A percentile compares a stretch with the other conserved stretches of the same genome.
These are phyloP conservation scores for Drosophila ananassae DNA, from an alignment of 1,140 invertebrate genomes.

Conservation along the genomic window DNA sequence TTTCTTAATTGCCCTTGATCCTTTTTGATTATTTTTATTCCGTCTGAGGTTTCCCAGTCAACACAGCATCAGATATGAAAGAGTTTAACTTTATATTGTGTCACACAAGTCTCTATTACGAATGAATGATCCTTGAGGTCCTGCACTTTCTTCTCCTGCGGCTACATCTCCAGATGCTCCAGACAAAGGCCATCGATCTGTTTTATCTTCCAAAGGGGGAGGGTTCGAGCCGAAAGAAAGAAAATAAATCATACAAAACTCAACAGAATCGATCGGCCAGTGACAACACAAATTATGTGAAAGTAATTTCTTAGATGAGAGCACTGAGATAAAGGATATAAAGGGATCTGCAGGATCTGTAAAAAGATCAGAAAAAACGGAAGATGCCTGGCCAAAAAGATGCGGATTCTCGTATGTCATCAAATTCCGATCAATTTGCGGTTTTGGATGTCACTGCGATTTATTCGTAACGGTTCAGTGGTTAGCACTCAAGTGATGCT, in stretches of 20 bases:
- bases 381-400: constrained; percentile 20
- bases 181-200: constrained; percentile 66
- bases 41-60: constrained; percentile 9
- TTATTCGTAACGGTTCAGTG: constrained; percentile 70
- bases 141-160: constrained; percentile 41
- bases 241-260: constrained; percentile 65
- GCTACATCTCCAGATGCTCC: constrained; percentile 42
- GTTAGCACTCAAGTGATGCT: constrained; percentile 65
- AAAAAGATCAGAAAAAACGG: constrained; percentile 37
- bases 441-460: constrained; percentile 56
- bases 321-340: constrained; percentile 67
- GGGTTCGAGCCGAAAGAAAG: constrained; percentile 34
- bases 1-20: constrained; percentile 1
- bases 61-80: constrained; percentile 23
- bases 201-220: constrained; percentile 29
- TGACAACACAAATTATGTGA: constrained; percentile 69
- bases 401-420: constrained; percentile 54
- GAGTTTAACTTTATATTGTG: constrained; percentile 44
- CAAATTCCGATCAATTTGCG: constrained; percentile 78
- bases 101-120: constrained; percentile 23
- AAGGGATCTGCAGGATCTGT: constrained; percentile 6
- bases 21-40: not conserved
- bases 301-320: constrained; percentile 79
- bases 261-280: constrained; percentile 31
- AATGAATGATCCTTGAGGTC: constrained; percentile 35